These are phyloP conservation scores for Bombyx mandarina DNA, from an alignment of 1,140 invertebrate species.

Conservation along the genomic window DNA sequence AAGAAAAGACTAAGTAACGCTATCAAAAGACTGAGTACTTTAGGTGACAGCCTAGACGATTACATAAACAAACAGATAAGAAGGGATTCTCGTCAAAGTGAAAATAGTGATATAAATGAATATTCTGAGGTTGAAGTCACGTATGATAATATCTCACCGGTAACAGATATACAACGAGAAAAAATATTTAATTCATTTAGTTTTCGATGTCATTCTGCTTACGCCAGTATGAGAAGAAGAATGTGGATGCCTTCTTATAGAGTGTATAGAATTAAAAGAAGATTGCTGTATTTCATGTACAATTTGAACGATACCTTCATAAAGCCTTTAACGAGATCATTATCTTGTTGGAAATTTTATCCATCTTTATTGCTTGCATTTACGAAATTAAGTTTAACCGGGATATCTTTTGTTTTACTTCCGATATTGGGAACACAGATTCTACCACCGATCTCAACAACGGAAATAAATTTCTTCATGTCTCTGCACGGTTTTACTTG, in stretches of 20 bases:
- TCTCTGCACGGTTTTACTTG: slow-evolving; percentile 59
- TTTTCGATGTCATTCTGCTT: slow-evolving; percentile 52
- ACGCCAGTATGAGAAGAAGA: slow-evolving; percentile 44
- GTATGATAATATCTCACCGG: slow-evolving; percentile 51
- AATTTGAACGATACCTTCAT: slow-evolving; percentile 62
- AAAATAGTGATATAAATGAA: slow-evolving; percentile 28
- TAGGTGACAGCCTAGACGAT: slow-evolving; percentile 64
- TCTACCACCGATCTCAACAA: slow-evolving; percentile 39
- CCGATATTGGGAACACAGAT: slow-evolving; percentile 50
- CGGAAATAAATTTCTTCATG: slow-evolving; percentile 54
- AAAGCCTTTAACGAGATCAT: slow-evolving; percentile 53
- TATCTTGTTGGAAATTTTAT: slow-evolving; percentile 65
- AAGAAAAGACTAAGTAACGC: slow-evolving; percentile 47
- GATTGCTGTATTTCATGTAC: slow-evolving; percentile 44
- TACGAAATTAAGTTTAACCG: slow-evolving; percentile 43
- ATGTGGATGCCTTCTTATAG: slow-evolving; percentile 56
- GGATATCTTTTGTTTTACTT: slow-evolving; percentile 40
- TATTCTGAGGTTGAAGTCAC: slow-evolving; percentile 52
- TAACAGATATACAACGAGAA: slow-evolving; percentile 54
- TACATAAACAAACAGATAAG: slow-evolving; percentile 55
- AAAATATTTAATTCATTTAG: slow-evolving; percentile 56
- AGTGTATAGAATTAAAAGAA: slow-evolving; percentile 50
- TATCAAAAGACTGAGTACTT: slow-evolving; percentile 64
- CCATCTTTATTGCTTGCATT: slow-evolving; percentile 54
- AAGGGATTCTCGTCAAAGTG: slow-evolving; percentile 42